Percentiles rank a stretch among this genome's conserved stretches.
phyloP scores from a whole-genome alignment of 2,113 vertebrate species.

The Pyxicephalus adspersus region DNA sequence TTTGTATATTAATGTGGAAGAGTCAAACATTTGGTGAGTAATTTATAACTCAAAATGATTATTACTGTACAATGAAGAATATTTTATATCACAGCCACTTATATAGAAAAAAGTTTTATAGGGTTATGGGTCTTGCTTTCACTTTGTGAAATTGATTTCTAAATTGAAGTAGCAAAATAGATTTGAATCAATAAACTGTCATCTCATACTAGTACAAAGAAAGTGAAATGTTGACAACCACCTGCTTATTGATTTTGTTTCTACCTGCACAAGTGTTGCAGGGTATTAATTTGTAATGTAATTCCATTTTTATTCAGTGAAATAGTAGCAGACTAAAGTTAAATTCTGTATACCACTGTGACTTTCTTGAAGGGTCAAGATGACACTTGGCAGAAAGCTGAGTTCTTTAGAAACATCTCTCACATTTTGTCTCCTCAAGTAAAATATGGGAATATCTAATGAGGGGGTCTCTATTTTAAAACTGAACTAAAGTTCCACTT shows the following conservation, averaged over 20 bases:
- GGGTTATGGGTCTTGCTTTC: slow-evolving; percentile 25
- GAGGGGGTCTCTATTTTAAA: too few relatives aligned
- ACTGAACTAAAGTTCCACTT: too few relatives aligned
- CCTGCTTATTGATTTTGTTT: slow-evolving; percentile 42
- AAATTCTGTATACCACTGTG: slow-evolving; percentile 11
- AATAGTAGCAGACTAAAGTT: slow-evolving; percentile 14
- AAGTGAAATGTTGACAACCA: slow-evolving; percentile 42
- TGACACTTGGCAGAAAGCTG: background rate
- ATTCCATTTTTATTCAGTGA: slow-evolving; percentile 44
- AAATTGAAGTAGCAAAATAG: slow-evolving; percentile 41
- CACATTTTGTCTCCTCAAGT: too few relatives aligned
- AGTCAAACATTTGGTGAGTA: background rate
- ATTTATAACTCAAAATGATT: background rate
- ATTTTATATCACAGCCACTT: background rate
- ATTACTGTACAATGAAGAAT: background rate
- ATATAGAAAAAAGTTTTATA: background rate
- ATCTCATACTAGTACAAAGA: slow-evolving; percentile 35
- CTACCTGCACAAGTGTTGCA: slow-evolving; percentile 18
- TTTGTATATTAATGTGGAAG: background rate
- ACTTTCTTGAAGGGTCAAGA: slow-evolving; percentile 4
- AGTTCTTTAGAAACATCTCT: background rate
- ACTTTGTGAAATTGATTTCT: slow-evolving; percentile 46
- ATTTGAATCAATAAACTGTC: slow-evolving; percentile 48
- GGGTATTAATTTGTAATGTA: slow-evolving; percentile 45
- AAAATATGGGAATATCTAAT: too few relatives aligned